Percentiles rank a stretch among this genome's conserved stretches.
These are phyloP conservation scores for Microcaecilia unicolor DNA, from an alignment of 2,797 vertebrate genomes.

Conservation along the genomic window DNA sequence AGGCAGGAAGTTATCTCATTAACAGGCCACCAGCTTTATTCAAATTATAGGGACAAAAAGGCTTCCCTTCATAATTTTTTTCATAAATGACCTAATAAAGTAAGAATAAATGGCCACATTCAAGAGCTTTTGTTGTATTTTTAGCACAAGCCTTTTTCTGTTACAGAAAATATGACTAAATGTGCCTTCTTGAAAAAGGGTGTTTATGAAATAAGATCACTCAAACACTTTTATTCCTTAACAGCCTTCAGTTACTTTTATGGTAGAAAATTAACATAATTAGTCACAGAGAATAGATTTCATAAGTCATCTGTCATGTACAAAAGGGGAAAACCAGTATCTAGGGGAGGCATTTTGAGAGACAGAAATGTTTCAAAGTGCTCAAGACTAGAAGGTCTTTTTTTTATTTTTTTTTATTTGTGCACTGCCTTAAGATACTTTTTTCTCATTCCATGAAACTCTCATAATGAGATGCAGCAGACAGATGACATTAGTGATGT, in stretches of 20 bases:
- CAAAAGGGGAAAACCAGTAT: conserved; percentile 64
- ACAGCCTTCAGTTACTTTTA: conserved; percentile 74
- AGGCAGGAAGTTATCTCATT: conserved; percentile 78
- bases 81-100: conserved; percentile 74
- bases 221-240: conserved; percentile 73
- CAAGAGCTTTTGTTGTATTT: conserved; percentile 74
- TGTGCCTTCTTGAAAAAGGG: conserved; percentile 64
- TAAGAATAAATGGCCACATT: conserved; percentile 74
- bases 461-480: conserved; percentile 94
- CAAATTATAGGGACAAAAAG: conserved; percentile 71
- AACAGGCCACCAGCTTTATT: conserved; percentile 75
- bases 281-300: conserved; percentile 76
- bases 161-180: conserved; percentile 77
- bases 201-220: conserved; percentile 74
- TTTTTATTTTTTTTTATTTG: conserved; percentile 98
- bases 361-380: conserved; percentile 94
- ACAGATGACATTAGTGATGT: conserved; percentile 84
- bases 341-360: conserved; percentile 86
- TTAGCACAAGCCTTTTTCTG: conserved; percentile 77
- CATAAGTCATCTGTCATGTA: conserved; percentile 64
- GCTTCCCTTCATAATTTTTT: conserved; percentile 70
- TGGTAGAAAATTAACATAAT: conserved; percentile 82
- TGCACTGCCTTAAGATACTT: conserved; percentile 96
- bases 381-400: conserved; percentile 91
- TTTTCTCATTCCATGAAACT: conserved; percentile 78